Percentiles rank a stretch among this genome's conserved stretches.
phyloP scores from a whole-genome alignment of 1,140 invertebrate species.

The Atopsyche davidsoni region DNA sequence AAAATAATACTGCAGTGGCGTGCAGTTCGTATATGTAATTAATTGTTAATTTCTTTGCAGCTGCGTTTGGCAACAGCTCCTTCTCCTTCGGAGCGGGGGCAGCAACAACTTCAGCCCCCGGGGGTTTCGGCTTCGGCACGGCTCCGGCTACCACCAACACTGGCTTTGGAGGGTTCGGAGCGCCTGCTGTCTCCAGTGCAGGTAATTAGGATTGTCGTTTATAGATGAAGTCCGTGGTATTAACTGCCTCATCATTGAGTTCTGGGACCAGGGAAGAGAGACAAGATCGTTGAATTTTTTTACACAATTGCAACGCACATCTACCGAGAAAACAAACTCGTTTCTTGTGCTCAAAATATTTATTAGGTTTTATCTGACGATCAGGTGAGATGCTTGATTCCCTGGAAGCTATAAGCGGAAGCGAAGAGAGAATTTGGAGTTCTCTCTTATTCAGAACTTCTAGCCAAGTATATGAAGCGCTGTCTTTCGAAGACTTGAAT shows the following conservation, averaged over 20 bases:
- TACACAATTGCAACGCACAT: too few species aligned
- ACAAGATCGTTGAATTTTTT: too few species aligned
- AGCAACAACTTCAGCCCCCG: constrained; percentile 15
- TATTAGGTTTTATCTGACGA: too few species aligned
- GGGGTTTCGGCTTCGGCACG: constrained; percentile 16
- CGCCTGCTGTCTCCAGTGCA: constrained; percentile 37
- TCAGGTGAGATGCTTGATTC: too few species aligned
- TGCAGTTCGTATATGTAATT: not conserved
- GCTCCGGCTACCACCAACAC: constrained; percentile 29
- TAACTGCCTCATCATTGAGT: not conserved
- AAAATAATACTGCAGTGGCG: not conserved
- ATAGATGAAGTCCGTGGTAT: not conserved
- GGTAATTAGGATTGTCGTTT: constrained; percentile 5
- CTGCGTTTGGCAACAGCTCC: constrained; percentile 22
- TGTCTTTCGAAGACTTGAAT: too few species aligned
- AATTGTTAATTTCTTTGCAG: constrained; percentile 13
- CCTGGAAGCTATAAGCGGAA: too few species aligned
- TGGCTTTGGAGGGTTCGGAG: constrained; percentile 56
- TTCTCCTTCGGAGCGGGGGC: constrained; percentile 21
- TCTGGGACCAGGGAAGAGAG: too few species aligned
- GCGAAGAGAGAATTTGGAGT: too few species aligned
- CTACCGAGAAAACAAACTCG: too few species aligned
- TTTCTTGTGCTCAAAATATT: too few species aligned
- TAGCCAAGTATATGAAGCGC: too few species aligned
- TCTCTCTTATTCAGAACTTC: too few species aligned